Evolutionary conservation across 2,113 vertebrate genomes (phyloP).

Genomic region (Eolophus roseicapilla): DNA sequence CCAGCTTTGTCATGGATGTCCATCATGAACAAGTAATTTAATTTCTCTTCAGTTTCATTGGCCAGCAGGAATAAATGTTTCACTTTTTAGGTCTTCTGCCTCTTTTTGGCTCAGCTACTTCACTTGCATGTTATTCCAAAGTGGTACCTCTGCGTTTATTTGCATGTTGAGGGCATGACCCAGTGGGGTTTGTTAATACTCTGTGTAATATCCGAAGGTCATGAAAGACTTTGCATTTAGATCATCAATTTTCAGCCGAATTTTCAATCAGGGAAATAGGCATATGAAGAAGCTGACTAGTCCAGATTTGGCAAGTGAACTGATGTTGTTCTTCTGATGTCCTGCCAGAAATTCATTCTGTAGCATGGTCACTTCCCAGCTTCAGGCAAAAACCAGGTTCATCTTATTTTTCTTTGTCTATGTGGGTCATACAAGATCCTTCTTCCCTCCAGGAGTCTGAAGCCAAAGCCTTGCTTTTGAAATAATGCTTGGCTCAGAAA

Average conservation of each 20-base stretch:
- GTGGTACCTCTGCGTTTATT: neutral
- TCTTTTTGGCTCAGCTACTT: neutral
- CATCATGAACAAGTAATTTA: neutral
- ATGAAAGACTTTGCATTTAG: neutral
- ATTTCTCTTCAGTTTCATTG: neutral
- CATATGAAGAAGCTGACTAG: neutral
- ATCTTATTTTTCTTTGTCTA: neutral
- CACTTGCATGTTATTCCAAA: neutral
- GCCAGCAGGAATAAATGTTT: neutral
- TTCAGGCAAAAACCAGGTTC: neutral
- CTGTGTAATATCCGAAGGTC: neutral
- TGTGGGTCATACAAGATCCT: neutral
- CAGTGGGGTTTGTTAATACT: neutral
- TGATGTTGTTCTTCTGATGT: neutral
- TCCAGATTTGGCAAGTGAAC: neutral
- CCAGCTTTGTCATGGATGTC: neutral
- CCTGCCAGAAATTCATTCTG: neutral
- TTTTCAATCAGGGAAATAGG: neutral
- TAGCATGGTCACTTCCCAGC: neutral
- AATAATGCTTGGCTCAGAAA: neutral
- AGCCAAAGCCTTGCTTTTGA: neutral
- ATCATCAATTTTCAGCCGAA: rapidly evolving
- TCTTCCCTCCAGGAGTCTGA: neutral
- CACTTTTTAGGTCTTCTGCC: neutral
- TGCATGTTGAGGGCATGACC: neutral